Conservation (phyloP, 2,797 vertebrate genomes). For the Sebastes wilsoni region DNA sequence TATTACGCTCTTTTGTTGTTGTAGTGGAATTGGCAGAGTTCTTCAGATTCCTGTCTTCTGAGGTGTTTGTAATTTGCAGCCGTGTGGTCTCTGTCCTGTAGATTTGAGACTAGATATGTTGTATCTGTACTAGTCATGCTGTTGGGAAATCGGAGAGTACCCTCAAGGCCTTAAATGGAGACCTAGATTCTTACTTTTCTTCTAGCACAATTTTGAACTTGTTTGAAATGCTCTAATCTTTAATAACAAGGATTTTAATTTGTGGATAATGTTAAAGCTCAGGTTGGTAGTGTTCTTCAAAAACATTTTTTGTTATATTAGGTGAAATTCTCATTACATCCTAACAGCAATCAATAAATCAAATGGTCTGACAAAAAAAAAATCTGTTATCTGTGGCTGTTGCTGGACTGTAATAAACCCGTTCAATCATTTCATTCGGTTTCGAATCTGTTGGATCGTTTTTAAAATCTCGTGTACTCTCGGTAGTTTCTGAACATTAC, state of each 20-base stretch:
- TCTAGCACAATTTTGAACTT: neutral
- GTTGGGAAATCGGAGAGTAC: conserved; percentile 5
- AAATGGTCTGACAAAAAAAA: too few species aligned
- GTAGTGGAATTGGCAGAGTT: conserved; percentile 29
- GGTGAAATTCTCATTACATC: too few species aligned
- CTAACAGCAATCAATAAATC: too few species aligned
- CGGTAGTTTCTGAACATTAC: neutral
- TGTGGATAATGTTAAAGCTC: neutral
- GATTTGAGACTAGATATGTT: conserved; percentile 13
- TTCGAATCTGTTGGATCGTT: too few species aligned
- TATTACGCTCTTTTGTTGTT: conserved; percentile 46
- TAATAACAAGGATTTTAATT: neutral
- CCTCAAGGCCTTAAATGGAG: conserved; percentile 16
- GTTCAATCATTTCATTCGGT: too few species aligned
- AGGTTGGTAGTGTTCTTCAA: too few species aligned
- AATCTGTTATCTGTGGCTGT: too few species aligned
- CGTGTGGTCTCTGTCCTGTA: neutral
- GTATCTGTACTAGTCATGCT: conserved; percentile 11
- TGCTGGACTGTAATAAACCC: too few species aligned
- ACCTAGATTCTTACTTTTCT: neutral
- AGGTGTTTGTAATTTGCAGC: conserved; percentile 31
- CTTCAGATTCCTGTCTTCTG: conserved; percentile 54
- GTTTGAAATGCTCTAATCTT: neutral
- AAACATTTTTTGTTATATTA: too few species aligned
- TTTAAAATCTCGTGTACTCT: neutral